phyloP scores from a whole-genome alignment of 2,113 vertebrate species.

The Nipponia nippon region DNA sequence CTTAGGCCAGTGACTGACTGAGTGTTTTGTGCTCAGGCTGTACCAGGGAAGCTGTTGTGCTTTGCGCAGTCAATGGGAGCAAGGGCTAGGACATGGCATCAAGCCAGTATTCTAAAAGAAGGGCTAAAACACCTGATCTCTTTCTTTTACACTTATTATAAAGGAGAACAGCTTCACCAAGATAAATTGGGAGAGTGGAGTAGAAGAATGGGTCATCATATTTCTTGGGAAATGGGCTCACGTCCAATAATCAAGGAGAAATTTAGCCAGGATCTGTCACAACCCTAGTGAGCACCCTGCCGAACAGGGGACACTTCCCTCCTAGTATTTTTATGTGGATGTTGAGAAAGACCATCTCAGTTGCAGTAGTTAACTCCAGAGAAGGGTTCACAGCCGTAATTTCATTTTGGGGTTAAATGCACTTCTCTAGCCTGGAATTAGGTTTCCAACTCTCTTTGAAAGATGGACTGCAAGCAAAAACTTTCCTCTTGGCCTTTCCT shows the following conservation, averaged over 20 bases:
- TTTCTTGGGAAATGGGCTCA: neutral
- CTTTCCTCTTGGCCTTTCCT: neutral
- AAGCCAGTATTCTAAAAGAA: neutral
- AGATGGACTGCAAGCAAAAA: neutral
- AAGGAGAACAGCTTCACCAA: neutral
- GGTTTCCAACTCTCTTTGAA: neutral
- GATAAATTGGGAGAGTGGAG: neutral
- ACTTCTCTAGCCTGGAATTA: neutral
- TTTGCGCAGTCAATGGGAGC: neutral
- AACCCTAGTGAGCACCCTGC: neutral
- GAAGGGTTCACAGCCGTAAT: neutral
- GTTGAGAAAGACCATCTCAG: neutral
- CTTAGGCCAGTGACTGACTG: neutral
- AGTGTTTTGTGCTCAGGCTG: rapidly evolving
- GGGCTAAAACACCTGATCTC: neutral
- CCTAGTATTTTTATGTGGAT: neutral
- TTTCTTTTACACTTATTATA: neutral
- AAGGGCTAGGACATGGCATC: neutral
- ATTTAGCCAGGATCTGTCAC: neutral
- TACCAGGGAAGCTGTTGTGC: neutral
- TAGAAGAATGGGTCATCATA: neutral
- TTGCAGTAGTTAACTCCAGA: neutral
- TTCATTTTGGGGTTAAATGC: neutral
- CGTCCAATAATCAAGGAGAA: neutral
- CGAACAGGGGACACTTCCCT: neutral